Percentiles rank a stretch among this genome's conserved stretches.
Evolutionary conservation across 2,888 invertebrate species (phyloP).

Genomic region (Polymixis lichenea): DNA sequence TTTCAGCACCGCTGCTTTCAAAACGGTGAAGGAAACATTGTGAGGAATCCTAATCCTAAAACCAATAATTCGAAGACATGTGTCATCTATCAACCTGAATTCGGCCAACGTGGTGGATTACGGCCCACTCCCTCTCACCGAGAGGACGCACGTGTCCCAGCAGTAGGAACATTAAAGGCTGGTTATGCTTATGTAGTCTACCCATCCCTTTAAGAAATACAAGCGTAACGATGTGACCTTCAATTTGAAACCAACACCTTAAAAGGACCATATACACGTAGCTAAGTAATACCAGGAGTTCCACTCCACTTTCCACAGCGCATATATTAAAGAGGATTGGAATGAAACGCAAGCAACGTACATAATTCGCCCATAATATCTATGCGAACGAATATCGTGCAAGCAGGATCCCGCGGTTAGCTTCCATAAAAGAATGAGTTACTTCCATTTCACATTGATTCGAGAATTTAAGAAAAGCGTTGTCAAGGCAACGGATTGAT

Average conservation of each 20-base stretch:
- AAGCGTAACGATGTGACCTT: neutral
- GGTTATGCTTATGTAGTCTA: neutral
- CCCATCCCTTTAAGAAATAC: neutral
- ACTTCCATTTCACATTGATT: constrained; percentile 29
- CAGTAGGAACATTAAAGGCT: too few relatives aligned
- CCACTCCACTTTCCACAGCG: neutral
- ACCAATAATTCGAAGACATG: too few relatives aligned
- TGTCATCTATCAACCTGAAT: too few relatives aligned
- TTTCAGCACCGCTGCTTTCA: too few relatives aligned
- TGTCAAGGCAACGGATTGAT: constrained; percentile 15
- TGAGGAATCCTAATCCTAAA: too few relatives aligned
- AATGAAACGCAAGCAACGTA: constrained; percentile 26
- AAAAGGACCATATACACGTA: neutral
- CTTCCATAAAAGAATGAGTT: constrained; percentile 9
- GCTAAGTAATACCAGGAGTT: neutral
- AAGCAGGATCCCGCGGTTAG: neutral
- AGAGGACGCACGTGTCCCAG: too few relatives aligned
- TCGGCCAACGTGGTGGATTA: too few relatives aligned
- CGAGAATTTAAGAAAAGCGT: constrained; percentile 12
- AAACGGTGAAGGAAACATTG: too few relatives aligned
- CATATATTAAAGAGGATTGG: constrained; percentile 33
- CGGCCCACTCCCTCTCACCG: too few relatives aligned
- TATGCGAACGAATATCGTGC: constrained; percentile 7
- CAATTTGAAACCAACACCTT: neutral
- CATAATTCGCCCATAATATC: constrained; percentile 29